phyloP scores from a whole-genome alignment of 2,797 vertebrate species.

The Podargus strigoides region DNA sequence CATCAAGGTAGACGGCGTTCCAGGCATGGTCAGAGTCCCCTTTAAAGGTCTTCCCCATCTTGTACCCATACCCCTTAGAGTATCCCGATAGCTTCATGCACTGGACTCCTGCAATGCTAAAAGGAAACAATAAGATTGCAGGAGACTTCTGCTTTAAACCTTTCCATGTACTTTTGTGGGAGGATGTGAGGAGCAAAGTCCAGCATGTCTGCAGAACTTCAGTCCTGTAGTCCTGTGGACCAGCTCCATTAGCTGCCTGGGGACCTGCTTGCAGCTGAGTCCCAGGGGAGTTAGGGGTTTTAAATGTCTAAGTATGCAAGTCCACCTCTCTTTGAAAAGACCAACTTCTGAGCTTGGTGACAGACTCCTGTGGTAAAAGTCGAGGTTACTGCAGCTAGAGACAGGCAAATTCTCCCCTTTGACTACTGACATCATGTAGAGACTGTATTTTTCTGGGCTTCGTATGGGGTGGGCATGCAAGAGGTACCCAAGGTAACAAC shows the following conservation, averaged over 20 bases:
- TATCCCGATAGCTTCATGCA: slow-evolving; percentile 77
- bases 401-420: background rate
- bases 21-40: slow-evolving; percentile 74
- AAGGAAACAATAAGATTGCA: background rate
- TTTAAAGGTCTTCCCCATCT: slow-evolving; percentile 69
- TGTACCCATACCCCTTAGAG: slow-evolving; percentile 75
- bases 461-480: rapidly evolving
- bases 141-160: background rate
- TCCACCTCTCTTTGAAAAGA: background rate
- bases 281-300: background rate
- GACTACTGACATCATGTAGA: background rate
- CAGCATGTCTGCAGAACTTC: background rate
- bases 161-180: background rate
- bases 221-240: background rate
- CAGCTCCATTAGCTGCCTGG: background rate
- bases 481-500: background rate
- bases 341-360: background rate
- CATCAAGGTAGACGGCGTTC: slow-evolving; percentile 78
- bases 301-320: background rate
- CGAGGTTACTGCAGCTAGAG: background rate
- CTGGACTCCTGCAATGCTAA: slow-evolving; percentile 75
- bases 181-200: background rate
- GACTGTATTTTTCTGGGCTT: background rate
- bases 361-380: background rate
- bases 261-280: background rate